Base-by-base conservation (phyloP, 2,888 invertebrate species). In the Salticus scenicus region DNA sequence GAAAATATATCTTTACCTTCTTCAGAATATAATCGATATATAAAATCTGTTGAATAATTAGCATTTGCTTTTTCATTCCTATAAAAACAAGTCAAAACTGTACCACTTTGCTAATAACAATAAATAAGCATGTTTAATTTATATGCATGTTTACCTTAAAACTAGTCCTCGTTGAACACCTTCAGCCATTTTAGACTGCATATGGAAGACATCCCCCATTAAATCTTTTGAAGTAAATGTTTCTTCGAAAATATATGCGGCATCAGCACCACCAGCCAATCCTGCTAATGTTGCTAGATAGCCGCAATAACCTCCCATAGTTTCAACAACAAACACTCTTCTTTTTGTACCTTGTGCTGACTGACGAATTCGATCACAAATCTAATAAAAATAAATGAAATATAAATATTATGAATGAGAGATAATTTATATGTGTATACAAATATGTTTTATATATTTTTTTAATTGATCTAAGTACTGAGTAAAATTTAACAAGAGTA, bases 41-140 rank as follows among this genome's bases (percentile, higher is more conserved):
- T 92, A 90, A 99, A 99, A 88, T 99, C 98, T 0, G 99, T 98
- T 88, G 96, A 96, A 92, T 99, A 99, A 91, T 99, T 98, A 24
- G 95, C 95, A 89, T 97, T 98, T 24, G 98, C 98, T 89, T 95
- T 96, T 92, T 99, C 99, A 91, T 98, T 99, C 85, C 99, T 93
- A 89, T 37, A 51, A 14, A 24, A 67, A 67, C 10, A 67, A 67
- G 24, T n/a, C 47, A 2, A 1, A 47, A n/a, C 2, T 47, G n/a
- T n/a, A n/a, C n/a, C n/a, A n/a, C n/a, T n/a, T n/a, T n/a, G n/a
- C n/a, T n/a, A n/a, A n/a, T n/a, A n/a, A 27, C 12, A 57, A 7
- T 57, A 20, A 8, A 14, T 20, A 57, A 57, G 10, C 7, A 37
- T 7, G 10, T 10, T 37, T 37, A 7, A 7, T 37, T 37, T 37